These are phyloP conservation scores for Dicrurus megarhynchus DNA, from an alignment of 2,113 vertebrate genomes.

Conservation along the genomic window DNA sequence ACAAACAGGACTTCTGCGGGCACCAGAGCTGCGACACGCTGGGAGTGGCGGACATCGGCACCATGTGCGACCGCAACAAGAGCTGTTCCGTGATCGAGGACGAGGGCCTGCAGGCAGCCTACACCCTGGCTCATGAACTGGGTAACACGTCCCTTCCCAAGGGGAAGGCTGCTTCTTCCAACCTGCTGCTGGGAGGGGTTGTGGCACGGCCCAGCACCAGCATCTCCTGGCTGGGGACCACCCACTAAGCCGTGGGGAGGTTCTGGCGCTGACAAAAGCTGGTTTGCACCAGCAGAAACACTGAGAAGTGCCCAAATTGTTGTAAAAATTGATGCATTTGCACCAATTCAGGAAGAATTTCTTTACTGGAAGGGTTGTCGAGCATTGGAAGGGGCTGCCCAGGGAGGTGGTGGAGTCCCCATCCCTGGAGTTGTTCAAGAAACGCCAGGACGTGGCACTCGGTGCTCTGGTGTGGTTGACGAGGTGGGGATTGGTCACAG, in stretches of 20 bases:
- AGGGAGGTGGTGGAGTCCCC: neutral
- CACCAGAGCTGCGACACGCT: slow-evolving; percentile 90
- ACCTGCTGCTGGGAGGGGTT: neutral
- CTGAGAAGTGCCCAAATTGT: neutral
- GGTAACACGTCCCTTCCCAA: slow-evolving; percentile 63
- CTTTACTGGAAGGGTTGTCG: neutral
- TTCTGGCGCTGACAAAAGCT: neutral
- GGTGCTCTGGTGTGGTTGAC: neutral
- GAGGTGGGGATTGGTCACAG: neutral
- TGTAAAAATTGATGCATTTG: neutral
- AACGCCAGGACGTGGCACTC: fast-evolving
- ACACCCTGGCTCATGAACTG: slow-evolving; percentile 92
- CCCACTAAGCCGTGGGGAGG: fast-evolving
- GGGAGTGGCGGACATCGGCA: slow-evolving; percentile 90
- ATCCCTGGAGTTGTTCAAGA: too few relatives aligned
- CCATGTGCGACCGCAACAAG: slow-evolving; percentile 93
- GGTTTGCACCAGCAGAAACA: neutral
- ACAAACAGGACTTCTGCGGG: slow-evolving; percentile 88
- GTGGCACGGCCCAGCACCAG: neutral
- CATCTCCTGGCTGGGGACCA: neutral
- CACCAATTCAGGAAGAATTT: neutral
- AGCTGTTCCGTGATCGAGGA: slow-evolving; percentile 96
- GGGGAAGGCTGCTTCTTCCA: neutral
- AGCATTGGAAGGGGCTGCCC: neutral
- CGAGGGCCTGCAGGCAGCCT: slow-evolving; percentile 90